A percentile compares a stretch with the other conserved stretches of the same genome.
Evolutionary conservation across 2,888 invertebrate genomes (phyloP).

Genomic region (Pycnomerus fuliginosus): DNA sequence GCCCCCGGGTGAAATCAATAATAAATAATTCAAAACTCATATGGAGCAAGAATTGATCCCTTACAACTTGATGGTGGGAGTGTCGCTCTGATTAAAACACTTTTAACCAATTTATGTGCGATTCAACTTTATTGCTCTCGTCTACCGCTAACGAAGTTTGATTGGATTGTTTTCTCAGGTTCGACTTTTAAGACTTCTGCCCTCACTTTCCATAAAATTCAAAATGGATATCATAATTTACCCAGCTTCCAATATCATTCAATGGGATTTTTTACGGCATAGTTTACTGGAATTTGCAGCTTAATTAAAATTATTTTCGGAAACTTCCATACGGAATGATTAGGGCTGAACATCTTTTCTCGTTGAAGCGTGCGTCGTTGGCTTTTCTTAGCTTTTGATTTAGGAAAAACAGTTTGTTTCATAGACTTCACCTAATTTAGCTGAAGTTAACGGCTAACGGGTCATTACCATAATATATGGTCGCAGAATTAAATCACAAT

Average conservation of each 20-base stretch:
- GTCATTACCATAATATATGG: no score
- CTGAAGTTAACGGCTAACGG: no score
- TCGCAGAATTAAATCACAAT: no score
- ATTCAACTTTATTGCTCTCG: slow-evolving; percentile 32
- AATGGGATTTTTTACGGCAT: slow-evolving; percentile 17
- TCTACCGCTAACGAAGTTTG: slow-evolving; percentile 33
- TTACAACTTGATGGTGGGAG: no score
- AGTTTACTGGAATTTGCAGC: slow-evolving; percentile 16
- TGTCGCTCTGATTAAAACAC: slow-evolving; percentile 36
- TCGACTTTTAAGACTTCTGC: slow-evolving; percentile 23
- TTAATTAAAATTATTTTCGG: slow-evolving; percentile 15
- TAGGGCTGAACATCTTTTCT: no score
- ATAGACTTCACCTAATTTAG: no score
- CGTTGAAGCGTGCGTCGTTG: no score
- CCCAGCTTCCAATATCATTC: slow-evolving; percentile 16
- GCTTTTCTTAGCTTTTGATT: no score
- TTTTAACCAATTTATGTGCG: slow-evolving; percentile 37
- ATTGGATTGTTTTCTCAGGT: slow-evolving; percentile 39
- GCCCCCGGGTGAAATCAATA: no score
- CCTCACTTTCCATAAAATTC: slow-evolving; percentile 26
- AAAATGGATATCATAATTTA: slow-evolving; percentile 20
- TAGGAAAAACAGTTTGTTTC: no score
- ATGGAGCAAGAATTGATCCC: no score
- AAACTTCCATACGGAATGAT: no score
- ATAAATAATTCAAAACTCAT: not conserved